Base-by-base conservation (phyloP, 2,113 vertebrate species). In the Himantopus leucocephalus region DNA sequence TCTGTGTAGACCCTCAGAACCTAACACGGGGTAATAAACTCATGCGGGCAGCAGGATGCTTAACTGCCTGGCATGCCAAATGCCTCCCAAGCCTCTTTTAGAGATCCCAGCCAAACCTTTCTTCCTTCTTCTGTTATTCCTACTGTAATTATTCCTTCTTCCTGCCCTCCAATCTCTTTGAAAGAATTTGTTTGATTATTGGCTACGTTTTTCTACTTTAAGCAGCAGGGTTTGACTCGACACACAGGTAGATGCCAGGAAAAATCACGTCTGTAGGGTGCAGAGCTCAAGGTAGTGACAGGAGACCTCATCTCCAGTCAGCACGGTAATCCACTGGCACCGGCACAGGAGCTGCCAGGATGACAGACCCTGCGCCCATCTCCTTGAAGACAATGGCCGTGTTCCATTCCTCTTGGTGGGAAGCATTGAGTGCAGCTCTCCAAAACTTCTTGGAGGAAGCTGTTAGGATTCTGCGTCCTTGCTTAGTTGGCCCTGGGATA, bases 281-380 rank as follows among this genome's bases (percentile, higher is more conserved):
- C 62, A 79, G 34, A 53, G 58, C 56, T 71, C 70, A 37, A 14
- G 37, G 58, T 5, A 90, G 48, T 1, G 6, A 79, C 53, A 91
- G 56, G 78, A 79, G 73, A 59, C 78, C 66, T 64, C 70, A 53
- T 67, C 22, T 64, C 15, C 5, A 10, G 37, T 41, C 55, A 80
- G n/a, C 55, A 10, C 0, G 0, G 2, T n/a, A 66, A 81, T 62
- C 47, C 73, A 17, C 34, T 43, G 60, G 64, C 32, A 83, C 35
- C 0, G 0, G 24, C 43, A 32, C 30, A 60, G 90, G 70, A 82
- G 58, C 30, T 0, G 0, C 35, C 0, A 0, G 78, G 21, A 29
- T 16, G 8, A 68, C 60, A 64, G 27, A 23, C 32, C 10, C 19
- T 3, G 0, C 1, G 2, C 11, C 53, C n/a, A 8, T 32, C 73